Conservation (phyloP, 2,888 invertebrate genomes). For the Oligia latruncula region DNA sequence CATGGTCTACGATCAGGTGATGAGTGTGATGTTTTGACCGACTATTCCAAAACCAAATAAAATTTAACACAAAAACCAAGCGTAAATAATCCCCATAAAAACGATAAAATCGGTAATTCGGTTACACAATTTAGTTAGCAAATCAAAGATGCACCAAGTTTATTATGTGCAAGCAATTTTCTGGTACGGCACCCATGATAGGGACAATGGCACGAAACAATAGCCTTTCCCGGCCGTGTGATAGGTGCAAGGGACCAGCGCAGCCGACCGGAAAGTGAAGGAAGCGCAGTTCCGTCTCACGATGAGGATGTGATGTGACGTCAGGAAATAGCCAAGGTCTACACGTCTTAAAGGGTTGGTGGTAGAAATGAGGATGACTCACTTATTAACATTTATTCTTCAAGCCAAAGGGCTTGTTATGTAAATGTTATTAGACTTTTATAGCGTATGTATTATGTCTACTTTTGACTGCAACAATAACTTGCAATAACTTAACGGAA, state of each 20-base stretch:
- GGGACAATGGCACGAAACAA: conserved; percentile 78
- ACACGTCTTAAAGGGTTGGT: conserved; percentile 59
- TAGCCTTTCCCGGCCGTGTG: conserved; percentile 72
- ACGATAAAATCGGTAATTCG: conserved; percentile 26
- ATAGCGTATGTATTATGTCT: neutral
- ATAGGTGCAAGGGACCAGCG: conserved; percentile 72
- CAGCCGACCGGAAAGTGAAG: conserved; percentile 81
- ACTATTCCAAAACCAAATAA: conserved; percentile 19
- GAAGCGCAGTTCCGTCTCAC: conserved; percentile 83
- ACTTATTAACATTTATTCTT: conserved; percentile 23
- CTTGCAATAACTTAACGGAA: neutral
- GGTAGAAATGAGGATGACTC: conserved; percentile 42
- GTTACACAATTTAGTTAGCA: conserved; percentile 43
- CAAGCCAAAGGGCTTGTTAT: conserved; percentile 6
- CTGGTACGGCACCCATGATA: conserved; percentile 62
- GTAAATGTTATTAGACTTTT: neutral
- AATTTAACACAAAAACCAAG: conserved; percentile 16
- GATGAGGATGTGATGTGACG: conserved; percentile 69
- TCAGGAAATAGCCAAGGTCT: conserved; percentile 67
- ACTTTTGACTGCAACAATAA: neutral
- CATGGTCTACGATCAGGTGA: neutral
- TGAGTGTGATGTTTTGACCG: neutral
- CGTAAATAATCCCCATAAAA: conserved; percentile 29
- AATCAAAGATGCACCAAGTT: conserved; percentile 39
- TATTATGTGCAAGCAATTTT: conserved; percentile 58